phyloP scores from a whole-genome alignment of 2,113 vertebrate genomes.

The Microtus montanus region DNA sequence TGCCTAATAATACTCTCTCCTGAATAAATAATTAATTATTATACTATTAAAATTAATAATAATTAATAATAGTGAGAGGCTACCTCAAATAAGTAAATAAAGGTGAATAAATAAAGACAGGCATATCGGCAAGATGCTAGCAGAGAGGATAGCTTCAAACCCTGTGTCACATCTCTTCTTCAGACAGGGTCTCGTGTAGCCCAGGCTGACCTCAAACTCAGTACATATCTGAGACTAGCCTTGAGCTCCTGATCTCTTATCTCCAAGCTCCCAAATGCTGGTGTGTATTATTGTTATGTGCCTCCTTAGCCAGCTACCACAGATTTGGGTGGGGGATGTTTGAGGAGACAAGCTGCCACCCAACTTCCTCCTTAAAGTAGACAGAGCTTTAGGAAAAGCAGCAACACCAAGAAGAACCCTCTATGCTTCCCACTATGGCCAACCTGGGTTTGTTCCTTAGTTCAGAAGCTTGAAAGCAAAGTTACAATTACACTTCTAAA shows the following conservation, averaged over 20 bases:
- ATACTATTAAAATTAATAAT: too few species aligned
- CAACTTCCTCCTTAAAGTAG: not conserved
- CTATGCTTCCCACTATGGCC: slow-evolving; percentile 54
- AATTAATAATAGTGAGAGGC: not conserved
- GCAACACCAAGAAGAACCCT: not conserved
- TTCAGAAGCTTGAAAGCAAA: slow-evolving; percentile 68
- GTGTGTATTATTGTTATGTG: not conserved
- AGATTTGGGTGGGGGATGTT: rapidly evolving
- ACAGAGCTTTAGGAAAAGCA: slow-evolving; percentile 5
- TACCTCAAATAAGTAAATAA: not conserved
- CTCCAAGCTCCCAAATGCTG: not conserved
- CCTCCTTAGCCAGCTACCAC: not conserved
- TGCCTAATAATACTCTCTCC: not conserved
- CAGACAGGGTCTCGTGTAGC: not conserved
- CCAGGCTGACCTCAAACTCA: not conserved
- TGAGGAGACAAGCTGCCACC: not conserved
- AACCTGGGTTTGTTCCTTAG: slow-evolving; percentile 58
- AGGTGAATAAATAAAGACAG: not conserved
- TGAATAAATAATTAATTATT: not conserved
- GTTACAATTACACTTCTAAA: slow-evolving; percentile 79
- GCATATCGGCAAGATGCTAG: not conserved
- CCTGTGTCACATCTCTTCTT: not conserved
- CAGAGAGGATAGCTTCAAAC: not conserved
- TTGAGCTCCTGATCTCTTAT: not conserved
- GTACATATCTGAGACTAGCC: not conserved